Conservation (phyloP, 2,113 vertebrate species). For the Eretmodus cyanostictus region DNA sequence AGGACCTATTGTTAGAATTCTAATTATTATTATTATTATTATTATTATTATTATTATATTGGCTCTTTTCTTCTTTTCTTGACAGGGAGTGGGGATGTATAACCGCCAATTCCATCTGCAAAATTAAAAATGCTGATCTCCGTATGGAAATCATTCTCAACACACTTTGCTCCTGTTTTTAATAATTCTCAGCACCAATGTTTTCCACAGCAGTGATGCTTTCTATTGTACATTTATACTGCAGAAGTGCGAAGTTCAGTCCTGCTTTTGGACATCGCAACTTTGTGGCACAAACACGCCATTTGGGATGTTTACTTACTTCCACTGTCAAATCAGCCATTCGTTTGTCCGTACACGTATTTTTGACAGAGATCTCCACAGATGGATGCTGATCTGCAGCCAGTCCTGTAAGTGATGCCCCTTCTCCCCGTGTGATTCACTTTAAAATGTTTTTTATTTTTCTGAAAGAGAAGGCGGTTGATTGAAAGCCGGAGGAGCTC, state of each 20-base stretch:
- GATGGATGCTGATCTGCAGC: not conserved
- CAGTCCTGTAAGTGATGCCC: not conserved
- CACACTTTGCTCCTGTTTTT: constrained; percentile 4
- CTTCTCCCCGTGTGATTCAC: not conserved
- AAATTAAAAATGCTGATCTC: constrained; percentile 16
- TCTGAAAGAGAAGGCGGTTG: not conserved
- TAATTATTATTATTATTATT: not conserved
- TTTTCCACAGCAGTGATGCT: constrained; percentile 46
- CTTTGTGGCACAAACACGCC: too few species aligned
- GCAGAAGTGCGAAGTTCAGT: constrained; percentile 38
- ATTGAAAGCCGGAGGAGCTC: not conserved
- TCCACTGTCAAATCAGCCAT: not conserved
- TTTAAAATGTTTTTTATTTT: not conserved
- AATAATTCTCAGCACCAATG: not conserved
- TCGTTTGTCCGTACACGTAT: not conserved
- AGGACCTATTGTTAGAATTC: constrained; percentile 31
- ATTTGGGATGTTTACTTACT: not conserved
- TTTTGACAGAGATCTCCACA: not conserved
- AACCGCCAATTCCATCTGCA: constrained; percentile 23
- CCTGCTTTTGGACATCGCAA: not conserved
- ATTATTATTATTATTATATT: constrained; percentile 2
- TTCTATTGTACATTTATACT: constrained; percentile 29
- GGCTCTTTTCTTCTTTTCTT: constrained; percentile 22
- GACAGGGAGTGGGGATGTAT: not conserved
- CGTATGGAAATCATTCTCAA: not conserved